Evolutionary conservation across 1,140 invertebrate species (phyloP).

Genomic region (Aphidius ervi): DNA sequence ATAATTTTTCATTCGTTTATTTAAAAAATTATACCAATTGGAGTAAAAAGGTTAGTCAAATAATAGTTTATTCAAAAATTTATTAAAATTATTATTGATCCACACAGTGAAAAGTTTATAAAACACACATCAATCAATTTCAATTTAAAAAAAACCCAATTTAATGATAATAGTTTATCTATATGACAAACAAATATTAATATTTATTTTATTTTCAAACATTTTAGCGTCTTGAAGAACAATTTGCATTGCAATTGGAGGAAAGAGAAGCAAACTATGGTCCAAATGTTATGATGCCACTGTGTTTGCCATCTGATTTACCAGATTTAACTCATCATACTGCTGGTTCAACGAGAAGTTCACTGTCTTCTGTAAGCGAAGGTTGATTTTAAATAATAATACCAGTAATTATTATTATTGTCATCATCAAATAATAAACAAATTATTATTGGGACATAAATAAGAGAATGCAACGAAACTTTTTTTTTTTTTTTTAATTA

Average conservation of each 20-base stretch:
- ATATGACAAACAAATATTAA: no score
- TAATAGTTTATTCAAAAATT: neutral
- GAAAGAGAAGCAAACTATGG: constrained; percentile 78
- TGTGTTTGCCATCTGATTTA: constrained; percentile 61
- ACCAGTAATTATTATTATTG: no score
- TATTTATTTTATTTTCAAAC: constrained; percentile 7
- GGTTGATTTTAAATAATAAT: constrained; percentile 42
- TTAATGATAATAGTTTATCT: no score
- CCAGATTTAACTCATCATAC: constrained; percentile 56
- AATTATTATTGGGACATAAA: no score
- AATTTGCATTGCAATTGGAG: constrained; percentile 75
- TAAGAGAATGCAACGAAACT: no score
- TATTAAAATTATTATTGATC: neutral
- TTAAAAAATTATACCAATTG: no score
- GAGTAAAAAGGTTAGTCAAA: no score
- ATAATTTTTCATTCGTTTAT: neutral
- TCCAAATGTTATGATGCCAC: constrained; percentile 53
- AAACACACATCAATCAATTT: no score
- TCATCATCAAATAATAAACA: no score
- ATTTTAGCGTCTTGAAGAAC: constrained; percentile 78
- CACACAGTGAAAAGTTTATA: no score
- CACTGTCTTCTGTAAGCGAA: constrained; percentile 64
- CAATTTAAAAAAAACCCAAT: no score
- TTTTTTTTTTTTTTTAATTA: no score
- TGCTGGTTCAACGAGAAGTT: constrained; percentile 65